Percentiles rank a stretch among this genome's conserved stretches.
Evolutionary conservation across 2,797 vertebrate species (phyloP).

Genomic region (Diplodus sargus): DNA sequence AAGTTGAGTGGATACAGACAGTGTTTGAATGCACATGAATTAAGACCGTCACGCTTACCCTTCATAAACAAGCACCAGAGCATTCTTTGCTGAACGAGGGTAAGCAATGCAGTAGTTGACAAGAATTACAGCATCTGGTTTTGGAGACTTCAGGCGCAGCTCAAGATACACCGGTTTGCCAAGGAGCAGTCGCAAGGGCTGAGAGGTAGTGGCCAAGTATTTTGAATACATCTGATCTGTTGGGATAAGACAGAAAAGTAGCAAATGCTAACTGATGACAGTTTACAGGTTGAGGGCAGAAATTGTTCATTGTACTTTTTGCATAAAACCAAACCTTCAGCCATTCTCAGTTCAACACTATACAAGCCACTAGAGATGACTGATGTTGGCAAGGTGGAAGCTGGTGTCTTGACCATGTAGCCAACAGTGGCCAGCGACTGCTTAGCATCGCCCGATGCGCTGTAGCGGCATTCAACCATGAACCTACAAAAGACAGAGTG

Average conservation of each 20-base stretch:
- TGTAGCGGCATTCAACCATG: conserved; percentile 83
- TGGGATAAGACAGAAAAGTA: not conserved
- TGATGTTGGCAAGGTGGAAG: conserved; percentile 31
- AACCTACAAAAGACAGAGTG: conserved; percentile 62
- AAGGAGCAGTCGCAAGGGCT: conserved; percentile 75
- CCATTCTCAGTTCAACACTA: conserved; percentile 76
- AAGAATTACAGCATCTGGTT: conserved; percentile 69
- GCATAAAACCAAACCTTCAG: conserved; percentile 62
- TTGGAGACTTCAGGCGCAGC: conserved; percentile 62
- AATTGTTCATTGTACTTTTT: too few species aligned
- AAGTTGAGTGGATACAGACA: rapidly evolving
- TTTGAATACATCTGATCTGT: conserved; percentile 72
- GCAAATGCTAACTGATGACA: not conserved
- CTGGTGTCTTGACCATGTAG: conserved; percentile 77
- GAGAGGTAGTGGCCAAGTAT: conserved; percentile 64
- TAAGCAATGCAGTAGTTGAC: conserved; percentile 86
- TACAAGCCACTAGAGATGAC: conserved; percentile 62
- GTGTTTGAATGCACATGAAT: not conserved
- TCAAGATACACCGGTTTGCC: conserved; percentile 81
- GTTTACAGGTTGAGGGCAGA: not conserved
- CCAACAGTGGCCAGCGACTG: conserved; percentile 62
- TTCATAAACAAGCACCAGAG: conserved; percentile 81
- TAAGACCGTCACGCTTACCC: conserved; percentile 67
- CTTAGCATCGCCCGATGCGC: not conserved
- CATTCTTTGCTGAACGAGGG: conserved; percentile 79